Conservation (phyloP, 2,888 invertebrate genomes). For the Eutolmus rufibarbis region DNA sequence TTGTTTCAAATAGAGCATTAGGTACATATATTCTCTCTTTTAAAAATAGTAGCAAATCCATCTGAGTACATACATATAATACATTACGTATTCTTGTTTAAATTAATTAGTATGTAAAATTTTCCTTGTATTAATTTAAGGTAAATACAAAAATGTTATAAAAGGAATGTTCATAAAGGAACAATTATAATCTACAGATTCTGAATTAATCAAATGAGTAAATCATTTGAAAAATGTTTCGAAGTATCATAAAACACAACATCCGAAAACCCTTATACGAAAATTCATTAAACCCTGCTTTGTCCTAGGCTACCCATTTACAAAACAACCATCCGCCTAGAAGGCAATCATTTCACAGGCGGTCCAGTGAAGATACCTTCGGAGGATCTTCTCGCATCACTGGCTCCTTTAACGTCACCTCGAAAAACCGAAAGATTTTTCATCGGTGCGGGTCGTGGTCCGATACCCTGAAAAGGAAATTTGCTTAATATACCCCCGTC, state of each 20-base stretch:
- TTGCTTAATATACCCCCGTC: constrained; percentile 6
- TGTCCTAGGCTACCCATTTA: background rate
- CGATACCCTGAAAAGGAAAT: constrained; percentile 2
- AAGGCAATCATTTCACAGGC: background rate
- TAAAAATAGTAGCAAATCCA: no score
- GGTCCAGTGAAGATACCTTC: constrained; percentile 9
- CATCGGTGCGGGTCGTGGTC: background rate
- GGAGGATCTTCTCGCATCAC: constrained; percentile 13
- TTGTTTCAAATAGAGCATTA: no score
- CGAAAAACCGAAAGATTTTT: constrained; percentile 16
- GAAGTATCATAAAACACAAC: background rate
- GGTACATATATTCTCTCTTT: no score
- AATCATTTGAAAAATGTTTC: background rate
- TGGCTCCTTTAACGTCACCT: background rate
- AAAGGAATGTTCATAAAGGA: background rate
- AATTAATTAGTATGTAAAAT: no score
- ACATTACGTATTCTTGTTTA: no score
- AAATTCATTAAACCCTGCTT: background rate
- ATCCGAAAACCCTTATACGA: background rate
- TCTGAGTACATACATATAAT: no score
- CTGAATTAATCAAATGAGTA: background rate
- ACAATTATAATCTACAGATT: background rate
- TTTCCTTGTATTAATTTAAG: no score
- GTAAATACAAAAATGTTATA: background rate
- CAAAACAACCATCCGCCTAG: background rate